These are phyloP conservation scores for Parambassis ranga DNA, from an alignment of 2,797 vertebrate genomes.

Conservation along the genomic window DNA sequence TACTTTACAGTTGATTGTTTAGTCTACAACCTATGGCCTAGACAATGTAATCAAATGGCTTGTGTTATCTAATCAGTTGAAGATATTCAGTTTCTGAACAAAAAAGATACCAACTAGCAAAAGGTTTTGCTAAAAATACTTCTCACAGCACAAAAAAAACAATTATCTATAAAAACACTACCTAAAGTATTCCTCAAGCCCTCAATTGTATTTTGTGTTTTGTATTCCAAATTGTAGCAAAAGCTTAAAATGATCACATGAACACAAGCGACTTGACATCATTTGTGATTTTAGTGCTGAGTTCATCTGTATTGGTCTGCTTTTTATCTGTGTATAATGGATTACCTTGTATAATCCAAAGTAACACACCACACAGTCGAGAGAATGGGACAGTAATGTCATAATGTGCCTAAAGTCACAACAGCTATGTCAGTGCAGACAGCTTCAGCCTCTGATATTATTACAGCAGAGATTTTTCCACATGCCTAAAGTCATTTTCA, in stretches of 20 bases:
- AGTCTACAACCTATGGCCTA: no score
- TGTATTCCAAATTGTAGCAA: background rate
- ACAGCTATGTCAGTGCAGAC: background rate
- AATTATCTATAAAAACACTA: background rate
- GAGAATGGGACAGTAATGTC: background rate
- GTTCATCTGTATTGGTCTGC: background rate
- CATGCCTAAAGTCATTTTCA: background rate
- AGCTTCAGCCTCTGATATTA: background rate
- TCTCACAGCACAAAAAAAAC: background rate
- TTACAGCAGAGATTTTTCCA: background rate
- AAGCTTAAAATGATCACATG: background rate
- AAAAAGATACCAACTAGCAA: no score
- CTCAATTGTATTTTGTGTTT: background rate
- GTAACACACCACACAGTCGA: background rate
- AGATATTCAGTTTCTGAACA: background rate
- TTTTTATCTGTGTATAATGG: slow-evolving; percentile 8
- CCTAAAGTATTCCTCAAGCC: background rate
- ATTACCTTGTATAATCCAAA: slow-evolving; percentile 8
- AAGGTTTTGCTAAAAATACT: no score
- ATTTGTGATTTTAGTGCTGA: background rate
- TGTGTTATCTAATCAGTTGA: background rate
- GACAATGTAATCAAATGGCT: background rate
- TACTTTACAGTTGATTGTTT: background rate
- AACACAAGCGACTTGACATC: background rate
- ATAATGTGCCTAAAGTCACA: slow-evolving; percentile 6